These are phyloP conservation scores for Eutrigla gurnardus DNA, from an alignment of 2,797 vertebrate genomes.

Conservation along the genomic window DNA sequence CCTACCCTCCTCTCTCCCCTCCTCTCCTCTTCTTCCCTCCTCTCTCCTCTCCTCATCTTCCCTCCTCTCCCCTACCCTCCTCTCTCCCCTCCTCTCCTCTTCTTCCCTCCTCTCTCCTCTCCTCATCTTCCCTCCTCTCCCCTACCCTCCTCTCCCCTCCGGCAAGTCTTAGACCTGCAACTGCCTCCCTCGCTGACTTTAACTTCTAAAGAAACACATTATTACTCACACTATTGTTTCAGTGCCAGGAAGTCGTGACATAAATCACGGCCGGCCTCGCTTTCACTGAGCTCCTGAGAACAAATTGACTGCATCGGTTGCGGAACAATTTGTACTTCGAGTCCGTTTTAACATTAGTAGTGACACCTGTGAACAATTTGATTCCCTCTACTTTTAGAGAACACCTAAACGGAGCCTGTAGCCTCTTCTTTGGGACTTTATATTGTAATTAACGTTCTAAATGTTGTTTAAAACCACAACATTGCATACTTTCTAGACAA, in stretches of 20 bases:
- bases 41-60: neutral
- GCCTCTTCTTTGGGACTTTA: neutral
- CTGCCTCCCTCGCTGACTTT: constrained; percentile 37
- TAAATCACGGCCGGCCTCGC: constrained; percentile 54
- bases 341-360: constrained; percentile 17
- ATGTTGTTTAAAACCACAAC: neutral
- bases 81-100: neutral
- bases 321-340: constrained; percentile 48
- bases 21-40: constrained; percentile 8
- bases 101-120: neutral
- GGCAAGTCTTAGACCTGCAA: constrained; percentile 13
- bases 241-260: constrained; percentile 43
- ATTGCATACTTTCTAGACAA: neutral
- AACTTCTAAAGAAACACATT: constrained; percentile 42
- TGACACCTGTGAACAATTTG: constrained; percentile 25
- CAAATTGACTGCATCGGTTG: constrained; percentile 42
- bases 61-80: constrained; percentile 6
- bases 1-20: constrained; percentile 9
- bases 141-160: constrained; percentile 8
- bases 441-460: neutral
- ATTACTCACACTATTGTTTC: constrained; percentile 60
- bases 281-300: constrained; percentile 39
- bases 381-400: neutral
- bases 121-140: neutral
- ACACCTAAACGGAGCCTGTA: neutral